Conservation (phyloP, 2,888 invertebrate species). For the Synanthedon vespiformis region DNA sequence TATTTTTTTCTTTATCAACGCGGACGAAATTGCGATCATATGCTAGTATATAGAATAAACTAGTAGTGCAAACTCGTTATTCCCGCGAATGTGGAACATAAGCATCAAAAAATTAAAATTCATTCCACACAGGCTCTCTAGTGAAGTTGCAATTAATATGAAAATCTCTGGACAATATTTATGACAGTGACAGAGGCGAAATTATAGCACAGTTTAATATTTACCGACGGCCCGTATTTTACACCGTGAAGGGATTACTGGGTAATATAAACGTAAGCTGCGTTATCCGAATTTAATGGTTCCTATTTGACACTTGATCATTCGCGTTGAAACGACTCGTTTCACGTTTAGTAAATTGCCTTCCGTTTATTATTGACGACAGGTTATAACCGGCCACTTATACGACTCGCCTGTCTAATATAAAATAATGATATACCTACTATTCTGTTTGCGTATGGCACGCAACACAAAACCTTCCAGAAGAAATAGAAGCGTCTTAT, state of each 20-base stretch:
- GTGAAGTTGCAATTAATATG: conserved; percentile 51
- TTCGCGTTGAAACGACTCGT: conserved; percentile 37
- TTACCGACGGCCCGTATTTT: conserved; percentile 59
- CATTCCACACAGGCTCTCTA: conserved; percentile 39
- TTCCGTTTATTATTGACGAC: conserved; percentile 32
- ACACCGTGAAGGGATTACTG: conserved; percentile 52
- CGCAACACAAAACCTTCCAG: too few relatives aligned
- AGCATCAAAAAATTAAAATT: conserved; percentile 41
- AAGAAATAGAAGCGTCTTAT: too few relatives aligned
- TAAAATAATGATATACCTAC: background rate
- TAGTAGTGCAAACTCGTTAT: too few relatives aligned
- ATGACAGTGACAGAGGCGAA: conserved; percentile 46
- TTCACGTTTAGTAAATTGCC: conserved; percentile 28
- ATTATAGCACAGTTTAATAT: conserved; percentile 57
- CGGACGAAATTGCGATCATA: too few relatives aligned
- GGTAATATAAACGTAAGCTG: conserved; percentile 45
- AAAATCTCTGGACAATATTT: conserved; percentile 56
- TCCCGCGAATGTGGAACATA: conserved; percentile 8
- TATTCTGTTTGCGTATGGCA: background rate
- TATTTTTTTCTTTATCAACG: too few relatives aligned
- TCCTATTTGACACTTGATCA: conserved; percentile 48
- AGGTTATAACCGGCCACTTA: conserved; percentile 9
- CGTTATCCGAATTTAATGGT: conserved; percentile 50
- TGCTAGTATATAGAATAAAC: too few relatives aligned
- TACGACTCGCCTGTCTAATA: background rate